Evolutionary conservation across 1,140 invertebrate genomes (phyloP), one percentile per base, ranked within the genome.

Genomic region (Drosophila orosa): DNA sequence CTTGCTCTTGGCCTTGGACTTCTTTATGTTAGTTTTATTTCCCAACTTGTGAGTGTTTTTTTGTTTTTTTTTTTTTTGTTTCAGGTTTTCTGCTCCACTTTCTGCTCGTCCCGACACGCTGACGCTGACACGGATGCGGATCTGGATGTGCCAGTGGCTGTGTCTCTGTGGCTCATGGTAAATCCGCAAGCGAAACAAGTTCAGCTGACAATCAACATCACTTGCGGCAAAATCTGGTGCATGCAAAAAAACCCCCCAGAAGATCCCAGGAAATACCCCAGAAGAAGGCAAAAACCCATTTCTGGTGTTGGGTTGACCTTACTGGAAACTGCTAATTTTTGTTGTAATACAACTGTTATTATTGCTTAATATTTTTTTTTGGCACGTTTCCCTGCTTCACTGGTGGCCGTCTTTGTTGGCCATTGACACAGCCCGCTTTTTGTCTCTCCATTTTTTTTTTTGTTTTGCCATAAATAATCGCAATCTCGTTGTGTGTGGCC

Each of bases 71-170:
- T n/a, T n/a, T n/a, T n/a, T n/a, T n/a, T n/a, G n/a, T n/a, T 81
- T 78, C 83, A 67, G 82, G 82, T 82, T 85, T 87, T 66, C 54
- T 86, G 83, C 75, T 86, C 83, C 75, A 86, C 83, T 86, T 86
- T 87, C 83, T 61, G 80, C 40, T 72, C 40, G 63, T 67, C 63
- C 63, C 63, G 66, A 72, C 66, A 72, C 52, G 68, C 60, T 67
- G 63, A 66, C 63, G 42, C 54, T 67, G 80, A 84, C 76, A 79
- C 76, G 83, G 79, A 86, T 86, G 67, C 81, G 79, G 82, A 87
- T 86, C 50, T 54, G 50, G 50, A 54, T 52, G 48, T 54, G 50
- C 31, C 50, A 54, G 50, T 54, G 50, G 44, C 44, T 25, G 44
- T 25, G 44, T 25, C 44, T 27, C 44, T 17, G 74, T 81, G 74